Percentiles rank a stretch among this genome's conserved stretches.
Evolutionary conservation across 2,888 invertebrate genomes (phyloP).

Genomic region (Sphaeridia pumilis): DNA sequence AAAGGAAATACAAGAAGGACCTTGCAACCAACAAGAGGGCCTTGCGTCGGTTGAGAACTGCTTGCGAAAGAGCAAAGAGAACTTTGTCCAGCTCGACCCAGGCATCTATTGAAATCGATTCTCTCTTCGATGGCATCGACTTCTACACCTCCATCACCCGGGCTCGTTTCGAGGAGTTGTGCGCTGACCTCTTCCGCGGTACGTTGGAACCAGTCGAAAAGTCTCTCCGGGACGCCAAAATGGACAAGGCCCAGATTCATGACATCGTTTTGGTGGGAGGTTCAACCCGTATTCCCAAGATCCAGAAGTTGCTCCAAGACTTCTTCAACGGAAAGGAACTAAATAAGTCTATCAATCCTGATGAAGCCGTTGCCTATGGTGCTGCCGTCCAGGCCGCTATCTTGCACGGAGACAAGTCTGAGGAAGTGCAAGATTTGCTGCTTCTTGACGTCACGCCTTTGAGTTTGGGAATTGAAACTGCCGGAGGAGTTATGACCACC

Average conservation of each 20-base stretch:
- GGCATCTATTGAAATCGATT: constrained; percentile 88
- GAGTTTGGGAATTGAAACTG: constrained; percentile 58
- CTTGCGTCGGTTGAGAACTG: constrained; percentile 47
- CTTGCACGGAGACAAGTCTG: constrained; percentile 60
- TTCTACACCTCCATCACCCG: constrained; percentile 91
- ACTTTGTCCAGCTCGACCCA: constrained; percentile 37
- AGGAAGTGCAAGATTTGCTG: constrained; percentile 50
- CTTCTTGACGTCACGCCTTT: constrained; percentile 55
- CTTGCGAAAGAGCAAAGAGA: constrained; percentile 40
- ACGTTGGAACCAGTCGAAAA: constrained; percentile 94
- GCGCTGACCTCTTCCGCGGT: constrained; percentile 87
- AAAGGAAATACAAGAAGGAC: constrained; percentile 47
- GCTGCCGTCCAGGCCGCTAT: constrained; percentile 95
- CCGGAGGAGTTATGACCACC: constrained; percentile 58
- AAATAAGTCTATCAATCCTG: constrained; percentile 90
- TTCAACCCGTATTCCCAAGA: constrained; percentile 94
- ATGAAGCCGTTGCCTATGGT: constrained; percentile 94
- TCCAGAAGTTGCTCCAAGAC: constrained; percentile 83
- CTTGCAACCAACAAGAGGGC: constrained; percentile 40
- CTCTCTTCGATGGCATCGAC: constrained; percentile 86
- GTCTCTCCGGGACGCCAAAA: constrained; percentile 85
- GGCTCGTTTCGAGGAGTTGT: constrained; percentile 93
- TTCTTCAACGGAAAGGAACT: constrained; percentile 94
- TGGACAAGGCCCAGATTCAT: constrained; percentile 65
- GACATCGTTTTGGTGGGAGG: constrained; percentile 71